A percentile compares a stretch with the other conserved stretches of the same genome.
These are phyloP conservation scores for Drosophila equinoxialis DNA, from an alignment of 1,140 invertebrate species.

Conservation along the genomic window DNA sequence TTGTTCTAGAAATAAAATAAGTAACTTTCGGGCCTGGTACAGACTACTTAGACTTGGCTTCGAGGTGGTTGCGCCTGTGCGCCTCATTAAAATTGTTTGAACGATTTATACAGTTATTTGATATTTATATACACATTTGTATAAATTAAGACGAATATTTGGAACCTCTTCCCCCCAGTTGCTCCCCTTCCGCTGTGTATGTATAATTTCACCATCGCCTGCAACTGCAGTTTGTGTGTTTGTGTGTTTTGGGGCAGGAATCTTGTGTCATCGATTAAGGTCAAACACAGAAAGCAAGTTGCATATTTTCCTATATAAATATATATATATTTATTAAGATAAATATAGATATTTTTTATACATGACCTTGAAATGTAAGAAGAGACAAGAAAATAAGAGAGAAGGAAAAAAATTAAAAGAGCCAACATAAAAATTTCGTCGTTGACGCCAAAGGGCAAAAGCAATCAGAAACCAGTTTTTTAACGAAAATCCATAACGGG, in stretches of 20 bases:
- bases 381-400: slow-evolving; percentile 5
- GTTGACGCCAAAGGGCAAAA: slow-evolving; percentile 45
- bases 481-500: slow-evolving; percentile 36
- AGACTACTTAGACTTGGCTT: not conserved
- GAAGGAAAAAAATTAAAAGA: slow-evolving; percentile 4
- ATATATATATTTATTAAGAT: slow-evolving; percentile 15
- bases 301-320: slow-evolving; percentile 51
- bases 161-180: no score
- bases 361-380: slow-evolving; percentile 67
- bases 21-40: slow-evolving; percentile 3
- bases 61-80: not conserved
- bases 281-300: slow-evolving; percentile 61
- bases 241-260: not conserved
- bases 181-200: not conserved
- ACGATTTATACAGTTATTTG: slow-evolving; percentile 24
- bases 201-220: slow-evolving; percentile 5
- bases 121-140: not conserved
- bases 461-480: slow-evolving; percentile 44
- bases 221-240: slow-evolving; percentile 2
- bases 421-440: slow-evolving; percentile 11
- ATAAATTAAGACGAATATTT: not conserved
- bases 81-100: slow-evolving; percentile 5
- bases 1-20: slow-evolving; percentile 4
- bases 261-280: slow-evolving; percentile 69
- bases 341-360: slow-evolving; percentile 35